Evolutionary conservation across 2,888 invertebrate genomes (phyloP).

Genomic region (Ceraclea dissimilis): DNA sequence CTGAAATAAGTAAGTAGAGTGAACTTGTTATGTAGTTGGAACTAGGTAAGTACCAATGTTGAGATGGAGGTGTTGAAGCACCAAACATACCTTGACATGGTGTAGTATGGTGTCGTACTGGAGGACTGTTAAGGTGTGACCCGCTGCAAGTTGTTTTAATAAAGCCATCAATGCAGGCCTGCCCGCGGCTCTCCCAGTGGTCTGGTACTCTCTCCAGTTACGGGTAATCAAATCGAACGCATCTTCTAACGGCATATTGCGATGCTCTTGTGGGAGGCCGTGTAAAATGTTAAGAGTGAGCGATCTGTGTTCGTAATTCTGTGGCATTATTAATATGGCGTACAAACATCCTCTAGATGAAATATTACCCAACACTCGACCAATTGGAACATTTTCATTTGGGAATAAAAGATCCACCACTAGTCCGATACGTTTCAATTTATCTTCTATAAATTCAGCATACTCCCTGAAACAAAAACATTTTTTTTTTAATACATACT

Average conservation of each 20-base stretch:
- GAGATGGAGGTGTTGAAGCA: too few species aligned
- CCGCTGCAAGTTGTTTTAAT: constrained; percentile 75
- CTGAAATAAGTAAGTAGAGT: constrained; percentile 53
- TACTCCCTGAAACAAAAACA: constrained; percentile 54
- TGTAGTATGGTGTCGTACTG: constrained; percentile 73
- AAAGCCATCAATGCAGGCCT: constrained; percentile 62
- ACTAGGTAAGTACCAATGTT: neutral
- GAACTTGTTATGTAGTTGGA: neutral
- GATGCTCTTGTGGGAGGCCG: constrained; percentile 88
- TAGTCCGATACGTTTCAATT: constrained; percentile 69
- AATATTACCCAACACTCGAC: constrained; percentile 75
- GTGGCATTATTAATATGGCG: constrained; percentile 78
- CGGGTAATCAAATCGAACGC: constrained; percentile 71
- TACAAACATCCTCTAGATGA: constrained; percentile 83
- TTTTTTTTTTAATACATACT: too few species aligned
- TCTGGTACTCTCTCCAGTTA: constrained; percentile 54
- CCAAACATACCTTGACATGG: constrained; percentile 37
- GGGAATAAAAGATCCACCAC: constrained; percentile 85
- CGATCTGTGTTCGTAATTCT: constrained; percentile 79
- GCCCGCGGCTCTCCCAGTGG: constrained; percentile 43
- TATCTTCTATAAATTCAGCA: constrained; percentile 79
- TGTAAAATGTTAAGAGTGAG: constrained; percentile 86
- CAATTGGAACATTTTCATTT: constrained; percentile 79
- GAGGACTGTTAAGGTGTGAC: constrained; percentile 64
- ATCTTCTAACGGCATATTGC: constrained; percentile 93